Evolutionary conservation across 1,140 invertebrate genomes (phyloP).

Genomic region (Choristoneura fumiferana): DNA sequence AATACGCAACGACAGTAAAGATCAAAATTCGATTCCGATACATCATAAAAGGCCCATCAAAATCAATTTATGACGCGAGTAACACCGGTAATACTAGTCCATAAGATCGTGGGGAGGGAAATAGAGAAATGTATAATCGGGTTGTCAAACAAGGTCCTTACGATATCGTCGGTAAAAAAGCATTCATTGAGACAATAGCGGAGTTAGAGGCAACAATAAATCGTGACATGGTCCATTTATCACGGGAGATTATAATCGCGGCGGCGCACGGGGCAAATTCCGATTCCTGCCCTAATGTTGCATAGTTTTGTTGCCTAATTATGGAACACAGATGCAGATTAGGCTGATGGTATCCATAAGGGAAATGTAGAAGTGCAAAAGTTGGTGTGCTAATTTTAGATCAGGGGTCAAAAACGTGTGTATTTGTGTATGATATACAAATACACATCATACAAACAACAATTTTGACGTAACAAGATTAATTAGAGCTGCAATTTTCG

Average conservation of each 20-base stretch:
- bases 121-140: constrained; percentile 50
- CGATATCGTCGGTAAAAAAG: constrained; percentile 75
- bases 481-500: too few species aligned
- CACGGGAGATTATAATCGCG: constrained; percentile 67
- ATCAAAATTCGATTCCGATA: constrained; percentile 61
- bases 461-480: too few species aligned
- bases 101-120: constrained; percentile 40
- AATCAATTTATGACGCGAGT: constrained; percentile 68
- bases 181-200: constrained; percentile 77
- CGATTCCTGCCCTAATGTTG: constrained; percentile 9
- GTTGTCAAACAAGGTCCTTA: constrained; percentile 65
- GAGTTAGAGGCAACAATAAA: constrained; percentile 67
- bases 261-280: constrained; percentile 23
- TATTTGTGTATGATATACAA: too few species aligned
- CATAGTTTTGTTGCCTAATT: constrained; percentile 15
- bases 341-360: too few species aligned
- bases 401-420: too few species aligned
- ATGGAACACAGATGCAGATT: background rate
- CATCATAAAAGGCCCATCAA: constrained; percentile 64
- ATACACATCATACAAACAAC: too few species aligned
- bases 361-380: too few species aligned
- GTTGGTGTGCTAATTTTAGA: too few species aligned
- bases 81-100: constrained; percentile 57
- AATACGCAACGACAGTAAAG: constrained; percentile 59
- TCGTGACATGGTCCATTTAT: constrained; percentile 73